Percentiles rank a stretch among this genome's conserved stretches.
These are phyloP conservation scores for Oreohelix idahoensis DNA, from an alignment of 1,140 invertebrate species.

Conservation along the genomic window DNA sequence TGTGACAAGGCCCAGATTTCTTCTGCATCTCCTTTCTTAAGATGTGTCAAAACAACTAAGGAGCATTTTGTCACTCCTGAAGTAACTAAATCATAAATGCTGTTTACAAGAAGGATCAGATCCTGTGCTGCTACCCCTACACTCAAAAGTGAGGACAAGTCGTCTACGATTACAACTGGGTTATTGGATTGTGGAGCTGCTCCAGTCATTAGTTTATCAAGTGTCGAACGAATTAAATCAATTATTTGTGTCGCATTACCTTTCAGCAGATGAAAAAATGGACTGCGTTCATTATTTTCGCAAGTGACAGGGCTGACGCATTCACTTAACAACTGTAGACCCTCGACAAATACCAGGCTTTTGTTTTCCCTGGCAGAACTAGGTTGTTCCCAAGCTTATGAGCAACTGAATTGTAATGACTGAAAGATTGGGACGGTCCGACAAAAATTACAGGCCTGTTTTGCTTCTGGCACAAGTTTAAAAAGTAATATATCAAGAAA, in stretches of 20 bases:
- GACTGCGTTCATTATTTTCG: not conserved
- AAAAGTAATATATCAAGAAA: slow-evolving; percentile 33
- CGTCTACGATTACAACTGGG: no score
- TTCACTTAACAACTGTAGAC: slow-evolving; percentile 47
- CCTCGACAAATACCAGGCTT: slow-evolving; percentile 50
- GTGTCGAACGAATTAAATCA: no score
- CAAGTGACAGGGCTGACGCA: slow-evolving; percentile 23
- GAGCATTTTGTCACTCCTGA: slow-evolving; percentile 28
- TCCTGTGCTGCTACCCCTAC: not conserved
- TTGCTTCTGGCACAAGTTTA: slow-evolving; percentile 39
- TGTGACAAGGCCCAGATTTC: slow-evolving; percentile 46
- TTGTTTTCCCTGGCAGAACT: slow-evolving; percentile 45
- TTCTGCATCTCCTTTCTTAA: slow-evolving; percentile 43
- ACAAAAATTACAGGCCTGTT: slow-evolving; percentile 17
- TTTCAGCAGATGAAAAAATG: not conserved
- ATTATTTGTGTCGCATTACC: slow-evolving; percentile 10
- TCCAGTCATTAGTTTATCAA: no score
- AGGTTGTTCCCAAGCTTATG: slow-evolving; percentile 58
- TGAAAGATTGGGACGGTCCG: slow-evolving; percentile 42
- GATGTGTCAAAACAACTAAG: slow-evolving; percentile 42
- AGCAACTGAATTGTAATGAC: slow-evolving; percentile 57
- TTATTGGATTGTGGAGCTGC: no score
- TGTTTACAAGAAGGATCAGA: slow-evolving; percentile 43
- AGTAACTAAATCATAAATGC: slow-evolving; percentile 33
- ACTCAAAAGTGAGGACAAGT: not conserved